Base-by-base conservation (phyloP, 53 echinoderm and acorn worm species). In the Paracentrotus lividus region DNA sequence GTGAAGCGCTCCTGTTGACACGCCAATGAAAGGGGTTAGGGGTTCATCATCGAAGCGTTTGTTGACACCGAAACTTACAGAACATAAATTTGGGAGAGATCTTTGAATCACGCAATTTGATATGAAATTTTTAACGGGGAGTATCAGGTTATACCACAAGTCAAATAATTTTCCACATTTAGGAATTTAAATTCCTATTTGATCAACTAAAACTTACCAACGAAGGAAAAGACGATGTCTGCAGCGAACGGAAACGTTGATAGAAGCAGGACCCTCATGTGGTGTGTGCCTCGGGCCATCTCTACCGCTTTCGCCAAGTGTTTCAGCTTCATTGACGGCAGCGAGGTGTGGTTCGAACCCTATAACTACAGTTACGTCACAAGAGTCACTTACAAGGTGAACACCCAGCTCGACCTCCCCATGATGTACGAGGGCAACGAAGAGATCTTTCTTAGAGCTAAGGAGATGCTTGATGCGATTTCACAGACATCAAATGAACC, bases 291-390 rank as follows among this genome's bases (percentile, higher is more conserved):
- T 33, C 67, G 67, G 10, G 9, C 67, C 32, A 31, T 67, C 6
- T 67, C 67, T 8, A 67, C 67, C 10, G 67, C 67, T 9, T 5
- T 67, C 67, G 33, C 67, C 33, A 67, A 67, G 67, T 67, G 67
- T 67, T 32, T 67, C 33, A 67, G 67, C 32, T 67, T 67, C 67
- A 67, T 67, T 9, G 67, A 67, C 13, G 67, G 26, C 29, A 67
- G 8, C 5, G 67, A 67, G 67, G 31, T 67, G 67, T 67, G 67
- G 67, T 67, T 67, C 33, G 67, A 67, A 67, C 67, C 67, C 67
- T 67, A 67, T 14, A 16, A 29, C 67, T 67, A 67, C 67, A 13
- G 67, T 32, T 4, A 67, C 67, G 67, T 16, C 31, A 67, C 12
- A 4, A 67, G 32, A 6, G 16, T 13, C 5, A 12, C 27, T 29